Percentiles rank a stretch among this genome's conserved stretches.
phyloP scores from a whole-genome alignment of 2,113 vertebrate species.

The Thamnophis sirtalis region DNA sequence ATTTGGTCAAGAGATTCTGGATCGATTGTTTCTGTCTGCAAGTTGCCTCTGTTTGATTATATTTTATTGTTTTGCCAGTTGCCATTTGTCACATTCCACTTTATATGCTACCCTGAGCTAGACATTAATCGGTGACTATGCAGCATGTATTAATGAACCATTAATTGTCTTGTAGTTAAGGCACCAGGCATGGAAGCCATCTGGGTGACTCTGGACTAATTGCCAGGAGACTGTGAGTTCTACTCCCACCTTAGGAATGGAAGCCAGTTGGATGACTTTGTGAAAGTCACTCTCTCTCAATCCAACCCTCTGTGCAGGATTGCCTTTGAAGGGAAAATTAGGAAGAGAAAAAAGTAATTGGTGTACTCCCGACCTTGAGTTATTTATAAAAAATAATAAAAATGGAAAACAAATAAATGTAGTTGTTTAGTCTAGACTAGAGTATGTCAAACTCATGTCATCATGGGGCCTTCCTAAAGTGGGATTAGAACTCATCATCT shows the following conservation, averaged over 20 bases:
- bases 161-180: background rate
- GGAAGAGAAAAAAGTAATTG: background rate
- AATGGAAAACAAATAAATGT: background rate
- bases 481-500: too few relatives aligned
- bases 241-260: background rate
- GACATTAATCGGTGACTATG: background rate
- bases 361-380: background rate
- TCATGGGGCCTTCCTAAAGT: too few relatives aligned
- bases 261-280: too few relatives aligned
- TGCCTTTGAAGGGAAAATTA: background rate
- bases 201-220: background rate
- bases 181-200: background rate
- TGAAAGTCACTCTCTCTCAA: background rate
- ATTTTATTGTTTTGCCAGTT: background rate
- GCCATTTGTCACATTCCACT: background rate
- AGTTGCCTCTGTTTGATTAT: background rate
- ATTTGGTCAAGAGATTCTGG: background rate
- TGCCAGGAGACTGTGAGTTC: background rate
- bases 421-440: background rate
- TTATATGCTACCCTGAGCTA: background rate
- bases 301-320: background rate
- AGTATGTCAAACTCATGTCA: too few relatives aligned
- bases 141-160: background rate
- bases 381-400: background rate
- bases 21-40: background rate